Conservation (phyloP, 2,888 invertebrate species). For the Pheosia tremula region DNA sequence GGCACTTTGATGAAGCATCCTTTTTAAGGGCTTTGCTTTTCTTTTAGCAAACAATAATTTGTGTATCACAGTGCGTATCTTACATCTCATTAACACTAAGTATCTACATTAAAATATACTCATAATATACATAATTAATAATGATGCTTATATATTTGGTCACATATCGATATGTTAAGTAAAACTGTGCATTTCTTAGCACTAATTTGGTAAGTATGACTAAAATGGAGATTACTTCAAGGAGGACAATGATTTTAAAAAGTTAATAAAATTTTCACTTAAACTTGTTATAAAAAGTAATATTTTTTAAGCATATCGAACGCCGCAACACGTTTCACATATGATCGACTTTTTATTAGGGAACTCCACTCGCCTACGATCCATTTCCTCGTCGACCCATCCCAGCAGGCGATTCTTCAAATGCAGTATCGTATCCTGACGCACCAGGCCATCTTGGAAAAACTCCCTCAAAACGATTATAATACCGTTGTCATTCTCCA, state of each 20-base stretch:
- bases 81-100: constrained; percentile 1
- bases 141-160: constrained; percentile 14
- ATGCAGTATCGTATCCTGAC: constrained; percentile 62
- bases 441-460: constrained; percentile 72
- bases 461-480: constrained; percentile 68
- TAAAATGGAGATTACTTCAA: neutral
- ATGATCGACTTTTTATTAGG: constrained; percentile 61
- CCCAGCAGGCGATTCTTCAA: constrained; percentile 61
- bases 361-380: constrained; percentile 46
- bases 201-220: neutral
- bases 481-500: constrained; percentile 65
- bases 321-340: constrained; percentile 63
- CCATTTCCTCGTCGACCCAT: constrained; percentile 61
- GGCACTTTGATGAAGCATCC: neutral
- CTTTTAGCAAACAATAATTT: constrained; percentile 1
- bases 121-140: constrained; percentile 3
- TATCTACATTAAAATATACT: neutral
- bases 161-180: constrained; percentile 26
- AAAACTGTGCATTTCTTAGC: neutral
- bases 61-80: constrained; percentile 29
- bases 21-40: neutral
- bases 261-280: neutral
- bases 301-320: constrained; percentile 53
- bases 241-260: neutral
- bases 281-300: constrained; percentile 5